A percentile compares a stretch with the other conserved stretches of the same genome.
phyloP scores from a whole-genome alignment of 2,888 invertebrate species.

The Epistrophella euchroma region DNA sequence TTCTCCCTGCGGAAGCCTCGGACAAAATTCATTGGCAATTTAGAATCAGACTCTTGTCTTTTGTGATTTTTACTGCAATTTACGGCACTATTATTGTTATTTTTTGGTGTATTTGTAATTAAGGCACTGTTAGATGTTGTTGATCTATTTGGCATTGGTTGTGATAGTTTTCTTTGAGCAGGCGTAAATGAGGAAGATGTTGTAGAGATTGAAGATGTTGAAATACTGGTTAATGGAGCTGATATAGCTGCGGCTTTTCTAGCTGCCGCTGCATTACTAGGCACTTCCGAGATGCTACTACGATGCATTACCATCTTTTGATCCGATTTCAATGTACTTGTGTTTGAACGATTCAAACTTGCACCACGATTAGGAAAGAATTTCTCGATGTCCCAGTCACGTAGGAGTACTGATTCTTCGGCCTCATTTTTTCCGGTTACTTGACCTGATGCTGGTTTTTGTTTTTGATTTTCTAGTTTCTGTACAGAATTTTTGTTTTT shows the following conservation, averaged over 20 bases:
- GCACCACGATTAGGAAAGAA: slow-evolving; percentile 87
- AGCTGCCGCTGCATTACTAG: slow-evolving; percentile 76
- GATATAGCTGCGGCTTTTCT: slow-evolving; percentile 71
- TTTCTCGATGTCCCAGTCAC: slow-evolving; percentile 94
- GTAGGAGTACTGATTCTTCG: slow-evolving; percentile 91
- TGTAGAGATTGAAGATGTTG: slow-evolving; percentile 67
- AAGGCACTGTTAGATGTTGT: slow-evolving; percentile 69
- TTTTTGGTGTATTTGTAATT: slow-evolving; percentile 80
- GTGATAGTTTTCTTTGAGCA: slow-evolving; percentile 70
- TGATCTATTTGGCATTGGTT: slow-evolving; percentile 70
- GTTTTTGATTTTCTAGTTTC: slow-evolving; percentile 82
- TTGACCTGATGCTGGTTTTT: slow-evolving; percentile 82
- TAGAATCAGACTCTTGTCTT: slow-evolving; percentile 90
- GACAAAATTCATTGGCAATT: slow-evolving; percentile 89
- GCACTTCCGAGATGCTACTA: slow-evolving; percentile 81
- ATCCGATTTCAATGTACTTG: slow-evolving; percentile 83
- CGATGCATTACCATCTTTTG: slow-evolving; percentile 80
- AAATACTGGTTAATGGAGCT: slow-evolving; percentile 77
- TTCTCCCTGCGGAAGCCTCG: slow-evolving; percentile 93
- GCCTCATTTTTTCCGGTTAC: slow-evolving; percentile 78
- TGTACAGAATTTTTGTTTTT: slow-evolving; percentile 77
- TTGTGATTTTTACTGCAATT: slow-evolving; percentile 86
- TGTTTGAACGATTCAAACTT: slow-evolving; percentile 82
- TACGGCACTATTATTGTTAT: slow-evolving; percentile 79
- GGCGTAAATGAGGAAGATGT: slow-evolving; percentile 68